Evolutionary conservation across 2,797 vertebrate genomes (phyloP), one percentile per base, ranked within the genome.

Genomic region (Pangasius larnaudii): DNA sequence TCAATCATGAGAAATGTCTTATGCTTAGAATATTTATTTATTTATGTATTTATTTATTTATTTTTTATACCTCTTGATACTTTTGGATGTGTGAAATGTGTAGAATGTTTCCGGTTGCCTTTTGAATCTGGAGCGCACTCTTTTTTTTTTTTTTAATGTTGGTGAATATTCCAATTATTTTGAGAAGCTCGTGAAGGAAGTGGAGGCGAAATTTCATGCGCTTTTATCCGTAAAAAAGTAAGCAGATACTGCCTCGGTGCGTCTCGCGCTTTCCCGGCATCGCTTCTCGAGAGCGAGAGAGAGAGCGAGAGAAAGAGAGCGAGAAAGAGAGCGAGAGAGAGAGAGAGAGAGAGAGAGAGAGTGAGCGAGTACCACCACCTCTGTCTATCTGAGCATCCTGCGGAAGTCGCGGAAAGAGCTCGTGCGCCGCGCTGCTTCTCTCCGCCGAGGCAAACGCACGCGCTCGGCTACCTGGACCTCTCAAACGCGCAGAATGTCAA

Each of bases 301-400:
- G 87, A 80, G 80, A 75, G 46, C 56, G 75, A 79, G 78, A 85
- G 86, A 72, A n/a, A 84, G 74, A 84, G 51, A 53, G 36, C 78
- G 78, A 83, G 84, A 72, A n/a, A 84, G 74, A 84, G 51, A 53
- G 36, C 67, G 75, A 83, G 78, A 83, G 84, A 72, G 33, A 84
- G 74, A 84, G 51, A 53, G 36, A 69, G 42, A 72, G 56, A 79
- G 69, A 69, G 49, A 42, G 36, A 27, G 74, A 81, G 61, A 75
- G 58, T 46, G 84, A 75, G 84, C 27, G 53, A 80, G 89, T 46
- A 46, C 46, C 53, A 65, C 74, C 82, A 88, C 79, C 90, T 88
- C 91, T 89, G 85, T 87, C 86, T 89, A 88, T 87, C 89, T 86
- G 91, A 90, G 90, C 88, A 90, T 90, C 90, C 89, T 89, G 87